phyloP scores from a whole-genome alignment of 2,797 vertebrate species.

The Ibycter americanus region DNA sequence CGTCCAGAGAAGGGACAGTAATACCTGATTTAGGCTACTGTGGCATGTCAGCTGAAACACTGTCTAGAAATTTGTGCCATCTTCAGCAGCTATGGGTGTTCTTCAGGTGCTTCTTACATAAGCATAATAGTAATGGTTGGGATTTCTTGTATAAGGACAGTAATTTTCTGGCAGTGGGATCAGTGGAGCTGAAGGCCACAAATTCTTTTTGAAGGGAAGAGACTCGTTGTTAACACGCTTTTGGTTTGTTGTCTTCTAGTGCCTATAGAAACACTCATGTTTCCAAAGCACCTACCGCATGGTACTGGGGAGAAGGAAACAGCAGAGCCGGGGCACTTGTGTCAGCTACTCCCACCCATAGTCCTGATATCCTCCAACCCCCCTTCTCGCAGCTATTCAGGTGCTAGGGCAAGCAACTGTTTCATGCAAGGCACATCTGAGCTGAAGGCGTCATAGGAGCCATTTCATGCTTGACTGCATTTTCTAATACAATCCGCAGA shows the following conservation, averaged over 20 bases:
- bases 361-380: not conserved
- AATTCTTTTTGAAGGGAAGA: not conserved
- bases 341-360: not conserved
- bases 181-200: not conserved
- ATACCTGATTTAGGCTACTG: not conserved
- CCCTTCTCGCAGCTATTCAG: not conserved
- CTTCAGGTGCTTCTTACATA: not conserved
- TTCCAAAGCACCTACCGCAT: not conserved
- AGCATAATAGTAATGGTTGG: not conserved
- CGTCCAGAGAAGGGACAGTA: not conserved
- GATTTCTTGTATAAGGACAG: not conserved
- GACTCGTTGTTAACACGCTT: not conserved
- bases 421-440: constrained; percentile 65
- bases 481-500: constrained; percentile 49
- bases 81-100: not conserved
- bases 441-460: constrained; percentile 48
- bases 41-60: not conserved
- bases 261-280: not conserved
- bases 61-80: not conserved
- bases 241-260: not conserved
- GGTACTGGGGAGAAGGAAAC: not conserved
- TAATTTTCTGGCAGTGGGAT: not conserved
- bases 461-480: constrained; percentile 63
- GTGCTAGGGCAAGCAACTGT: not conserved
- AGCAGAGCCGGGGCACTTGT: not conserved